Base-by-base conservation (phyloP, 1,140 invertebrate species). In the Drosophila santomea region DNA sequence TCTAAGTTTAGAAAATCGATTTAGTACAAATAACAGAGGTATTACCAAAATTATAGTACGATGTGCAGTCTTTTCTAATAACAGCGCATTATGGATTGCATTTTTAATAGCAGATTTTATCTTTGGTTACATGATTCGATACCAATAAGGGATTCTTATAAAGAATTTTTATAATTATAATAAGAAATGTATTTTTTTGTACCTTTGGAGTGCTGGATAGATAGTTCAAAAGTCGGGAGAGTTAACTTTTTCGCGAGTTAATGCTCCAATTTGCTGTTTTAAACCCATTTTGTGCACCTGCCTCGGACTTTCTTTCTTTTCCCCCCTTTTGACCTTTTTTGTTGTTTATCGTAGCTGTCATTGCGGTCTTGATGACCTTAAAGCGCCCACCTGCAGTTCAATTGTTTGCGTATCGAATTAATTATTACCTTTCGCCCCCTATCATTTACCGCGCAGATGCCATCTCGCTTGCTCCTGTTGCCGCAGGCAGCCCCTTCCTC, bases 361-460 rank as follows among this genome's bases (percentile, higher is more conserved):
- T 81, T 73, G 79, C 56, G 74, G 78, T 72, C 55, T 67, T 41
- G 43, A 67, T 63, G 78, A 88, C 78, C 75, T 77, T 78, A 61
- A 43, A 74, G 83, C 72, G 55, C 74, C 83, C 83, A 86, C 71
- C 66, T 71, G 77, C 69, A 78, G 76, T 80, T 88, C 79, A 89
- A 86, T 86, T 88, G 82, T 83, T 86, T 86, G 59, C 75, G 83
- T 83, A 86, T 86, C 80, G 79, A 71, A 88, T 86, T 86, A 88
- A 86, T 85, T 85, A 85, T 82, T 86, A 74, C 83, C 83, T 59
- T 66, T 60, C 39, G 69, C 63, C 45, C 59, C 81, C 59, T 41
- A 66, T 50, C 61, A 54, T 63, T 55, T 44, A 44, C 35, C 28
- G 50, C 48, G 14, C 36, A 15, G 39, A 14, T 28, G 23, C 39